phyloP scores from a whole-genome alignment of 2,888 invertebrate species.

The Orthonevra nobilis region DNA sequence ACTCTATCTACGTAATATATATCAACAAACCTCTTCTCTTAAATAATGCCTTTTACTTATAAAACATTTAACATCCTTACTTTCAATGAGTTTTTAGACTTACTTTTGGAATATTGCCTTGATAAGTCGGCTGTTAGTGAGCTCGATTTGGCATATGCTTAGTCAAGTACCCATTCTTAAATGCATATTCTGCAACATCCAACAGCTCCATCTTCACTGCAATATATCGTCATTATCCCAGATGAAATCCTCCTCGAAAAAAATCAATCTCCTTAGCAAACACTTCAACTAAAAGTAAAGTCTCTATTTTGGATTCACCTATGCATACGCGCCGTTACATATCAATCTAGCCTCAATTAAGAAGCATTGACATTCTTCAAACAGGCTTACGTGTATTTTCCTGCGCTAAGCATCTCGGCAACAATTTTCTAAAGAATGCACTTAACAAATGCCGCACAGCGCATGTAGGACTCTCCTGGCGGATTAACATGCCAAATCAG shows the following conservation, averaged over 20 bases:
- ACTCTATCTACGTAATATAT: too few species aligned
- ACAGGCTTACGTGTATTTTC: conserved; percentile 20
- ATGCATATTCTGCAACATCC: too few species aligned
- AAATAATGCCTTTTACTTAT: too few species aligned
- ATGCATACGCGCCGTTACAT: conserved; percentile 11
- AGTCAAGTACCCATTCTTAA: too few species aligned
- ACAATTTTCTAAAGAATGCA: conserved; percentile 61
- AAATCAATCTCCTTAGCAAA: conserved; percentile 19
- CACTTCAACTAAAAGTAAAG: conserved; percentile 29
- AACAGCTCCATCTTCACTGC: neutral
- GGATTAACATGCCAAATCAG: conserved; percentile 25
- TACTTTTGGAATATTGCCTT: too few species aligned
- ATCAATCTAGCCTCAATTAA: conserved; percentile 53
- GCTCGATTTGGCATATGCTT: too few species aligned
- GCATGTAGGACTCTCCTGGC: conserved; percentile 18
- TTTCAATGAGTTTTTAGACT: too few species aligned
- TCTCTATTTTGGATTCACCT: conserved; percentile 27
- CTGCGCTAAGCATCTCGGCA: conserved; percentile 32
- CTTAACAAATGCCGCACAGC: conserved; percentile 53
- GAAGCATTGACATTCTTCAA: conserved; percentile 61
- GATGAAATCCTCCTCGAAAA: neutral
- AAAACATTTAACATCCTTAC: too few species aligned
- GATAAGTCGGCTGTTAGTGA: too few species aligned
- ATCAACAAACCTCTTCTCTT: too few species aligned
- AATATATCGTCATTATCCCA: conserved; percentile 26